These are phyloP conservation scores for Phalanger gymnotis DNA, from an alignment of 2,797 vertebrate species.

Conservation along the genomic window DNA sequence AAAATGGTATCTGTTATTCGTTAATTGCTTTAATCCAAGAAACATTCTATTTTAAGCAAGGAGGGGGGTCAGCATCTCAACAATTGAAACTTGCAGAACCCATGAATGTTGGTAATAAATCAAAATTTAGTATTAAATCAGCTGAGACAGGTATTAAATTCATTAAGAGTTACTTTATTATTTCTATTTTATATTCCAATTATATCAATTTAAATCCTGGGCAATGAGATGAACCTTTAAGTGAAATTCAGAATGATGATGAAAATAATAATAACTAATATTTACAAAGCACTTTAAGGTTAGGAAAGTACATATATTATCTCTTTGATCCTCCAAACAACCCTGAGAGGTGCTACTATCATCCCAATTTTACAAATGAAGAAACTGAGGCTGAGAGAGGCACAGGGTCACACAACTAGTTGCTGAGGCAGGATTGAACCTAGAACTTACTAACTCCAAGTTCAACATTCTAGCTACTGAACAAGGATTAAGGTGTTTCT, in stretches of 20 bases:
- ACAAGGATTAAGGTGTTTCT: constrained; percentile 15
- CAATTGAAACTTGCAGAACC: not conserved
- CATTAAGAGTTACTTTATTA: constrained; percentile 40
- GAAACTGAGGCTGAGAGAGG: not conserved
- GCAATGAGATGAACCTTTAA: constrained; percentile 4
- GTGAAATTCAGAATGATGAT: not conserved
- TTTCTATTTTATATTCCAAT: constrained; percentile 30
- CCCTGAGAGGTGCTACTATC: not conserved
- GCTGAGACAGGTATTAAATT: constrained; percentile 19
- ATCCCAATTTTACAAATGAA: not conserved
- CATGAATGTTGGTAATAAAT: constrained; percentile 12
- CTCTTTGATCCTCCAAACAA: not conserved
- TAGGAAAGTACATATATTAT: not conserved
- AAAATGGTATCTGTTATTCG: constrained; percentile 47
- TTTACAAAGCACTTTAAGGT: not conserved
- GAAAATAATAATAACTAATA: not conserved
- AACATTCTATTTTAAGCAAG: constrained; percentile 31
- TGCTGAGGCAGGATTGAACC: not conserved
- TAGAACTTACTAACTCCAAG: not conserved
- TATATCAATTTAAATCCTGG: constrained; percentile 43
- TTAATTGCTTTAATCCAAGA: constrained; percentile 33
- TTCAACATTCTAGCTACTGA: not conserved
- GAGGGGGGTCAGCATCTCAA: not conserved
- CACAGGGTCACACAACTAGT: not conserved
- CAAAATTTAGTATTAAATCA: constrained; percentile 22